These are phyloP conservation scores for Pteromalus puparum DNA, from an alignment of 1,140 invertebrate genomes.

Conservation along the genomic window DNA sequence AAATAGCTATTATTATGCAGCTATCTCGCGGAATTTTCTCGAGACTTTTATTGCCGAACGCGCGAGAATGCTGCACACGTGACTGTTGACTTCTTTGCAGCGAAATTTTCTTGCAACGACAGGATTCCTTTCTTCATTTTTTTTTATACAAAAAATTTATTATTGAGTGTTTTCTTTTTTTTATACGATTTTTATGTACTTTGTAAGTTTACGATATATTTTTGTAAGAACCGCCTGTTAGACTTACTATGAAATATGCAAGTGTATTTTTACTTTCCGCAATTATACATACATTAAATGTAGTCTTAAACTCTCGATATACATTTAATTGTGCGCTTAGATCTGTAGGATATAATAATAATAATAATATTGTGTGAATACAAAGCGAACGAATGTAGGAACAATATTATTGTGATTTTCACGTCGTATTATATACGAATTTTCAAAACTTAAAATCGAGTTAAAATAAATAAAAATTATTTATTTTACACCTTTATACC, in stretches of 20 bases:
- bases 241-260: not conserved
- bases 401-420: conserved; percentile 58
- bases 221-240: conserved; percentile 17
- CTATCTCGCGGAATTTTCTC: not conserved
- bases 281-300: not conserved
- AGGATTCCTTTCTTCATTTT: too few relatives aligned
- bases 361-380: conserved; percentile 52
- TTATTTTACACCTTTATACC: conserved; percentile 54
- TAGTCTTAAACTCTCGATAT: conserved; percentile 33
- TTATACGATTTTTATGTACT: conserved; percentile 7
- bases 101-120: too few relatives aligned
- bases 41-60: too few relatives aligned
- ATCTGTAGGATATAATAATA: conserved; percentile 10
- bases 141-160: too few relatives aligned
- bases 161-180: not conserved
- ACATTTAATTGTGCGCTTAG: conserved; percentile 24
- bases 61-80: too few relatives aligned
- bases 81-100: too few relatives aligned
- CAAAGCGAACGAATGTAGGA: conserved; percentile 53
- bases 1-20: too few relatives aligned
- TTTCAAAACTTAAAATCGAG: conserved; percentile 53
- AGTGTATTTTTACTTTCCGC: conserved; percentile 9
- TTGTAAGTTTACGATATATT: conserved; percentile 7
- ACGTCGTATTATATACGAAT: conserved; percentile 42
- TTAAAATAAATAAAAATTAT: conserved; percentile 59